These are phyloP conservation scores for Orycteropus afer DNA, from an alignment of 2,113 vertebrate genomes.

Conservation along the genomic window DNA sequence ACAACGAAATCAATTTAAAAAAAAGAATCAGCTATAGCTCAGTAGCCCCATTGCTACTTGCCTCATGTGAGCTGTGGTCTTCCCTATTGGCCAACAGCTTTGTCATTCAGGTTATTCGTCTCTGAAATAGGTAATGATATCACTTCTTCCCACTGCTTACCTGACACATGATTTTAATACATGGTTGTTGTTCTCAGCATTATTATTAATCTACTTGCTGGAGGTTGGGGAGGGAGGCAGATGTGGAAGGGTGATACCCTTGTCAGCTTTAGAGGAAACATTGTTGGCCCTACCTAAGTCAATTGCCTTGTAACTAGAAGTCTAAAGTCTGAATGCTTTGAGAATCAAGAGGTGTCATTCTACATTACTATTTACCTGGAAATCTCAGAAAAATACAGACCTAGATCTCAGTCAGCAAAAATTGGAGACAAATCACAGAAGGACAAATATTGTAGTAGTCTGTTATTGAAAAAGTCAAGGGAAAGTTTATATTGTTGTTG, in stretches of 20 bases:
- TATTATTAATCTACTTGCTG: background rate
- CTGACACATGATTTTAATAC: background rate
- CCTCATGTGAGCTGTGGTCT: fast-evolving
- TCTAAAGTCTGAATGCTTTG: background rate
- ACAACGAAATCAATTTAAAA: background rate
- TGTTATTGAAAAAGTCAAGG: too few species aligned
- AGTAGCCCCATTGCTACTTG: background rate
- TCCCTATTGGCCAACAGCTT: background rate
- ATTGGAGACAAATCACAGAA: background rate
- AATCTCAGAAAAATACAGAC: background rate
- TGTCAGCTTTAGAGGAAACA: background rate
- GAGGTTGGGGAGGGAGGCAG: background rate
- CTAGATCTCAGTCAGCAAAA: background rate
- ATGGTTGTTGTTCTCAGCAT: background rate
- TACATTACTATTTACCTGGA: background rate
- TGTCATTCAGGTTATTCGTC: background rate
- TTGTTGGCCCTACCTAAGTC: background rate
- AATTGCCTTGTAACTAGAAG: background rate
- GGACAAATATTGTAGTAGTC: too few species aligned
- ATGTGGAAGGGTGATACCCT: background rate
- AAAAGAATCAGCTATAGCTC: background rate
- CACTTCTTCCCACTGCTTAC: background rate
- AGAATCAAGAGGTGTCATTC: background rate
- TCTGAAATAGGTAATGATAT: background rate
- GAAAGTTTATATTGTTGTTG: too few species aligned